A percentile compares a stretch with the other conserved stretches of the same genome.
phyloP scores from a whole-genome alignment of 2,888 invertebrate genomes.

The Coronaproctus castanopsis region DNA sequence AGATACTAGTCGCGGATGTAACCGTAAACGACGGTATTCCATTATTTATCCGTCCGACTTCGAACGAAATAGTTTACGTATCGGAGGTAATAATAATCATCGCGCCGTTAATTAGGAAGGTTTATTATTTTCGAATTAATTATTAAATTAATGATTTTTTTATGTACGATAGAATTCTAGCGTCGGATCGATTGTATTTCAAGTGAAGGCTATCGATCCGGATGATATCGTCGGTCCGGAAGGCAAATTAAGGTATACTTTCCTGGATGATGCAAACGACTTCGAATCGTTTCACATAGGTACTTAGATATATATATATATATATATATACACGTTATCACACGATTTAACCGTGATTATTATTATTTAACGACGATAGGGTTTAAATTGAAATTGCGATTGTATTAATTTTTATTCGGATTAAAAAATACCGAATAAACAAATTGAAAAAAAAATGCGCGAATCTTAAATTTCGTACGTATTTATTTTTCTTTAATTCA shows the following conservation, averaged over 20 bases:
- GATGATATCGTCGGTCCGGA: slow-evolving; percentile 56
- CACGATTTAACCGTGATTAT: not conserved
- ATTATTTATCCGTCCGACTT: slow-evolving; percentile 44
- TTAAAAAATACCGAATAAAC: too few relatives aligned
- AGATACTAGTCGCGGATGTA: slow-evolving; percentile 53
- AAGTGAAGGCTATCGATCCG: slow-evolving; percentile 55
- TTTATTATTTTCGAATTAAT: not conserved
- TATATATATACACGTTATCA: not conserved
- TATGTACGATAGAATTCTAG: slow-evolving; percentile 38
- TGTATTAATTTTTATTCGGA: not conserved
- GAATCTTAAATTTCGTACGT: too few relatives aligned
- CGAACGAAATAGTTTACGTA: slow-evolving; percentile 45
- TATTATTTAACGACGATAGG: not conserved
- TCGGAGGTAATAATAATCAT: slow-evolving; percentile 38
- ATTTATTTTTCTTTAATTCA: too few relatives aligned
- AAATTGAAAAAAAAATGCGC: too few relatives aligned
- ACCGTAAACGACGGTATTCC: slow-evolving; percentile 64
- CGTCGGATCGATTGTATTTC: slow-evolving; percentile 49
- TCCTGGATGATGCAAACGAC: slow-evolving; percentile 40
- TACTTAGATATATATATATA: slow-evolving; percentile 5
- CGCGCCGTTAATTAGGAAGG: not conserved
- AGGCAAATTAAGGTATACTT: slow-evolving; percentile 47
- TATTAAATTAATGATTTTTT: not conserved
- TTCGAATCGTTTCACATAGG: slow-evolving; percentile 20
- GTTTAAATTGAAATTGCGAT: not conserved